Base-by-base conservation (phyloP, 1,140 invertebrate genomes). In the Akabosia matsudoensis region DNA sequence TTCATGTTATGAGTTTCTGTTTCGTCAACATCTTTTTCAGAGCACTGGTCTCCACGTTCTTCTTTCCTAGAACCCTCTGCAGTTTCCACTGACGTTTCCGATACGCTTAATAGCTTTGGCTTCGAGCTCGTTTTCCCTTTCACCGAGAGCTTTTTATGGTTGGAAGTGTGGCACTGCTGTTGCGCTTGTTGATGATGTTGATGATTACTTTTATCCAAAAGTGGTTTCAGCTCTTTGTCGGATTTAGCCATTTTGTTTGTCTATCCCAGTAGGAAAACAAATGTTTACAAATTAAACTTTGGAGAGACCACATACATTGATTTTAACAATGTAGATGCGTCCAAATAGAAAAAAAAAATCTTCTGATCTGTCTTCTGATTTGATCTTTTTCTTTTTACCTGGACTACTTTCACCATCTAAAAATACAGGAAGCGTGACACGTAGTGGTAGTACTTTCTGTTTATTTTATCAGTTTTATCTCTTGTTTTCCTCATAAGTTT, bases 61-160 rank as follows among this genome's bases (percentile, higher is more conserved):
- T 72, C 70, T 45, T 72, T 72, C 7, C 16, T 16, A 2, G 34
- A 34, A 4, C 31, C 51, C 26, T 78, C 77, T n/a, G n/a, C n/a
- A 16, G 52, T 45, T 34, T 76, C 77, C 18, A 70, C 30, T 18
- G 77, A 78, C n/a, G 70, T 75, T 33, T 79, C 78, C 31, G 75
- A 72, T 24, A 79, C 75, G 64, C 75, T 76, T 14, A 51, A 71
- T 33, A 31, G 26, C 52, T 74, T 76, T 70, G 45, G 31, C 52
- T 45, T 75, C 7, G 61, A 67, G 28, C 61, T 67, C 4, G 61
- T 67, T 31, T 67, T 67, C 61, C 24, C 61, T 31, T 67, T 67
- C 10, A 67, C 28, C 22, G 7, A 13, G 24, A n/a, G 54, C 54
- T 56, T 56, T n/a, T 67, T 67, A 30, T 67, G 61, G 18, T 7